Evolutionary conservation across 2,113 vertebrate genomes (phyloP).

Genomic region (Lepus europaeus): DNA sequence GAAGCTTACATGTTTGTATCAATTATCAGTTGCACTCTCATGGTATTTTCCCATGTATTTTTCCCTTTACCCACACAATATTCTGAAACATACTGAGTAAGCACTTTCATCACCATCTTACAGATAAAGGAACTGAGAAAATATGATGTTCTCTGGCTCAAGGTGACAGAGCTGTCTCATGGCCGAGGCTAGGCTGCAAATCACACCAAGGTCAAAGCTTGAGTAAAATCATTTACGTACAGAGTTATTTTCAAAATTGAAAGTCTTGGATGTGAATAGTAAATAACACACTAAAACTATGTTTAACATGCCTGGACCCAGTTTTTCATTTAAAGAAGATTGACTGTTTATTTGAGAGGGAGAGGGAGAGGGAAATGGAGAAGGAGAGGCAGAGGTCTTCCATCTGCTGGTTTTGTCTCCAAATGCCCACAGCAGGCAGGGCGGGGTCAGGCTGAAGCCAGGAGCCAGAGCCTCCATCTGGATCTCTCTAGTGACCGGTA

Average conservation of each 20-base stretch:
- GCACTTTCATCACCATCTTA: background rate
- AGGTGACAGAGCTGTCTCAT: background rate
- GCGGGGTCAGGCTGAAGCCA: no score
- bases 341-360: no score
- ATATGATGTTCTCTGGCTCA: background rate
- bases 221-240: background rate
- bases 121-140: background rate
- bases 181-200: background rate
- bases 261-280: background rate
- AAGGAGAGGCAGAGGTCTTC: no score
- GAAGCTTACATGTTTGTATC: background rate
- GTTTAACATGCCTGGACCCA: conserved; percentile 3
- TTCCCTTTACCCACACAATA: background rate
- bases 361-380: no score
- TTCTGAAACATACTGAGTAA: background rate
- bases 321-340: no score
- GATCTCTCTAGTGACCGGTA: no score
- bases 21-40: background rate
- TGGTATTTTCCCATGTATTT: background rate
- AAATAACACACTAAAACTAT: background rate
- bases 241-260: background rate
- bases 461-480: no score
- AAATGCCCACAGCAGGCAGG: no score
- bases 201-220: background rate
- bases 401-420: no score